phyloP scores from a whole-genome alignment of 37 sponge, comb jelly and placozoan species.

The Bolinopsis microptera region DNA sequence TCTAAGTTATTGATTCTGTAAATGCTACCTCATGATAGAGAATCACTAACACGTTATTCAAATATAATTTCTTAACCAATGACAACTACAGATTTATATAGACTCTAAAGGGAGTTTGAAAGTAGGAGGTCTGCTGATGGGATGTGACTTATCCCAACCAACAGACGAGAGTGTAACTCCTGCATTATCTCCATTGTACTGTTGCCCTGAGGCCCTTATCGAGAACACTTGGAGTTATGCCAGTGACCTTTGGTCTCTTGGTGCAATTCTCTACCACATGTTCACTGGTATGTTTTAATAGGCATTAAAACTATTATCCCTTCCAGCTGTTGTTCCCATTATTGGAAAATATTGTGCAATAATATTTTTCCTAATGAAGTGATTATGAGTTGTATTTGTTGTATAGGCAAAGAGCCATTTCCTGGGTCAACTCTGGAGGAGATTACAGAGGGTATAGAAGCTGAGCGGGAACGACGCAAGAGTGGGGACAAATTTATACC shows the following conservation, averaged over 20 bases:
- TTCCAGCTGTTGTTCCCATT: too few relatives aligned
- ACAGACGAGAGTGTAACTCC: slow-evolving; percentile 54
- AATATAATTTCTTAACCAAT: too few relatives aligned
- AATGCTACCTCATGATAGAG: too few relatives aligned
- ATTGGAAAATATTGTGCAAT: neutral
- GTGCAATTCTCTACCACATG: slow-evolving; percentile 62
- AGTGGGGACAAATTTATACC: neutral
- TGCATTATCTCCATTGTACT: slow-evolving; percentile 39
- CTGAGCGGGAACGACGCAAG: slow-evolving; percentile 26
- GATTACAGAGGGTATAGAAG: slow-evolving; percentile 27
- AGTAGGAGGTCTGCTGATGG: slow-evolving; percentile 43
- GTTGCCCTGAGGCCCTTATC: slow-evolving; percentile 19
- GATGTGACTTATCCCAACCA: neutral
- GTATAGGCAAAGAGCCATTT: slow-evolving; percentile 26
- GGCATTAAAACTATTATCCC: too few relatives aligned
- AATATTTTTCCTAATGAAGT: neutral
- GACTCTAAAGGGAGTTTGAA: slow-evolving; percentile 36
- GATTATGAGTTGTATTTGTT: too few relatives aligned
- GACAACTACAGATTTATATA: slow-evolving; percentile 24
- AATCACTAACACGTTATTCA: too few relatives aligned
- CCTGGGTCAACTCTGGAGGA: slow-evolving; percentile 57
- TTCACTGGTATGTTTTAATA: neutral
- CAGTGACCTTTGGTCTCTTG: slow-evolving; percentile 63
- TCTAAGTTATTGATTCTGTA: too few relatives aligned
- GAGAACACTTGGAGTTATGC: slow-evolving; percentile 64